These are phyloP conservation scores for Saccostrea cuccullata DNA, from an alignment of 1,140 invertebrate species.

Conservation along the genomic window DNA sequence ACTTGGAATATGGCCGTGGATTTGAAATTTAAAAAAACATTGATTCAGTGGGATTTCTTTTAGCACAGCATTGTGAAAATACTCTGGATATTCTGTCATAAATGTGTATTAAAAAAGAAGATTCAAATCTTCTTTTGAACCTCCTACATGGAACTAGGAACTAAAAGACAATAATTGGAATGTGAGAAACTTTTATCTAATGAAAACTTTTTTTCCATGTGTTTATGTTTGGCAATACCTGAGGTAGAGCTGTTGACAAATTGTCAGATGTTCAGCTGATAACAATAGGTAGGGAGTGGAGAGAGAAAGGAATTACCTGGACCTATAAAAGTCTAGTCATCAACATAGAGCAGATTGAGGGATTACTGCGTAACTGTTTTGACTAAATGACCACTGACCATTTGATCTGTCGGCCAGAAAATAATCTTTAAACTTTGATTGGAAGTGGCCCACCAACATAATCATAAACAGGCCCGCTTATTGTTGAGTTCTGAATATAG, in stretches of 20 bases:
- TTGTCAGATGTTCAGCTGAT: background rate
- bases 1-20: too few species aligned
- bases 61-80: too few species aligned
- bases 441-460: background rate
- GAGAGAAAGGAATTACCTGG: background rate
- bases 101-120: too few species aligned
- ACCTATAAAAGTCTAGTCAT: background rate
- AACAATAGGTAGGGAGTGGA: slow-evolving; percentile 19
- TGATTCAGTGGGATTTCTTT: too few species aligned
- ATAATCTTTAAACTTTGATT: background rate
- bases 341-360: background rate
- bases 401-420: background rate
- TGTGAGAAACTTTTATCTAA: background rate
- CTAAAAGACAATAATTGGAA: background rate
- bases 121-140: too few species aligned
- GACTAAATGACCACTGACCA: background rate
- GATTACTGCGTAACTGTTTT: slow-evolving; percentile 1
- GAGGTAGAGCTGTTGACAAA: background rate
- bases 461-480: background rate
- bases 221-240: slow-evolving; percentile 15
- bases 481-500: background rate
- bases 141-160: too few species aligned
- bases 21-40: too few species aligned
- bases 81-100: too few species aligned
- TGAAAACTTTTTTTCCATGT: background rate